Conservation (phyloP, 2,113 vertebrate genomes). For the Nothocercus nigrocapillus region DNA sequence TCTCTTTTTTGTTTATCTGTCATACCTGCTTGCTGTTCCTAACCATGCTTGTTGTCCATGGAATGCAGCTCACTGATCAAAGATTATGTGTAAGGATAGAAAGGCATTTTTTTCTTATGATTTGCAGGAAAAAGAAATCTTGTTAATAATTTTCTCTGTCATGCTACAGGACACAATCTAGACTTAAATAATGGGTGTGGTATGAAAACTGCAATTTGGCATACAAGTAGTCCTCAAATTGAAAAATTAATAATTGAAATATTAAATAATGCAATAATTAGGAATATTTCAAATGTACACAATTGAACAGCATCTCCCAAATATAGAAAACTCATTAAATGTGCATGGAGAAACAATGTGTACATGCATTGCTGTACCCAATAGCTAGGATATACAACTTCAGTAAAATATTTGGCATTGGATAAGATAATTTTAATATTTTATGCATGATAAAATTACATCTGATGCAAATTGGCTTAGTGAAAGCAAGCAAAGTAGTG, state of each 20-base stretch:
- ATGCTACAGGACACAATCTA: not conserved
- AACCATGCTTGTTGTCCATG: not conserved
- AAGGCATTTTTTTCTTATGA: not conserved
- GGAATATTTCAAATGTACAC: not conserved
- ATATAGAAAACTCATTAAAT: not conserved
- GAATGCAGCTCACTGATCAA: not conserved
- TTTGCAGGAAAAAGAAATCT: not conserved
- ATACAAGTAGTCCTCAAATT: not conserved
- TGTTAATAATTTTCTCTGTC: not conserved
- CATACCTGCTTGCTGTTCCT: not conserved
- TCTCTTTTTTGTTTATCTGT: not conserved
- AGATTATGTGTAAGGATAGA: not conserved
- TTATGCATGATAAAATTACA: not conserved
- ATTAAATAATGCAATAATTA: not conserved
- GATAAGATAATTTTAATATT: not conserved
- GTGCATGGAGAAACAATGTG: not conserved
- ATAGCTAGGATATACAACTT: not conserved
- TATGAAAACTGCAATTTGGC: not conserved
- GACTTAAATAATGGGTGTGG: not conserved
- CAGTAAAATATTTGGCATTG: not conserved
- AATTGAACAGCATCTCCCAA: not conserved
- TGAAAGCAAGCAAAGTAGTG: too few species aligned
- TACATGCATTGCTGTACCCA: not conserved
- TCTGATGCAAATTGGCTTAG: too few species aligned
- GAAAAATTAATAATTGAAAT: not conserved